phyloP scores from a whole-genome alignment of 2,797 vertebrate species.

The Apogon hyalosoma region DNA sequence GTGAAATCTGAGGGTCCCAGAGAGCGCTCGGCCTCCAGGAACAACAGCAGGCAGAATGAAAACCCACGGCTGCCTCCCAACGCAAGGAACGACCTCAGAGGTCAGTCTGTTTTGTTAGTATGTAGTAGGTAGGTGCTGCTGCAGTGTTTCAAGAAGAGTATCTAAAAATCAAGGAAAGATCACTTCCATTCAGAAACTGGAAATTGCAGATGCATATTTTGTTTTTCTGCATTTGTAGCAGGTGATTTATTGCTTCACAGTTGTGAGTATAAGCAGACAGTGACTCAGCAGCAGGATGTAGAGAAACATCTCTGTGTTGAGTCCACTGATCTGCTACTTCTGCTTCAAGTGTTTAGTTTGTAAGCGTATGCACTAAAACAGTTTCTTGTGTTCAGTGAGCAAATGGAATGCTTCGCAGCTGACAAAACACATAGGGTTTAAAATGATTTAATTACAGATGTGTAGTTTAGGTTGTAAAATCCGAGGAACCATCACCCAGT shows the following conservation, averaged over 20 bases:
- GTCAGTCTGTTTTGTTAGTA: slow-evolving; percentile 67
- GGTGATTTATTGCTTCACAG: not conserved
- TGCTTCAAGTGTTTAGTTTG: slow-evolving; percentile 33
- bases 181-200: not conserved
- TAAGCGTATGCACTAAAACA: slow-evolving; percentile 1
- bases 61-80: slow-evolving; percentile 89
- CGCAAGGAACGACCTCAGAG: slow-evolving; percentile 92
- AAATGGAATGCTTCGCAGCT: not conserved
- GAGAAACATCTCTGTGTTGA: slow-evolving; percentile 2
- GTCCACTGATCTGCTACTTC: slow-evolving; percentile 25
- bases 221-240: not conserved
- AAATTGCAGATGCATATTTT: too few species aligned
- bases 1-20: slow-evolving; percentile 95
- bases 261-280: slow-evolving; percentile 10
- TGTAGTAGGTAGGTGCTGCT: not conserved
- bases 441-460: too few species aligned
- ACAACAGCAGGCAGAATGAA: slow-evolving; percentile 93
- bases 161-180: not conserved
- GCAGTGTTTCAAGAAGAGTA: not conserved
- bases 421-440: not conserved
- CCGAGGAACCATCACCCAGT: not conserved
- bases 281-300: slow-evolving; percentile 58
- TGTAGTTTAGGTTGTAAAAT: not conserved
- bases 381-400: not conserved
- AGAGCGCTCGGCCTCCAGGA: slow-evolving; percentile 93